These are phyloP conservation scores for Heliocidaris erythrogramma DNA, from an alignment of 35 echinoderm and acorn worm species.

Conservation along the genomic window DNA sequence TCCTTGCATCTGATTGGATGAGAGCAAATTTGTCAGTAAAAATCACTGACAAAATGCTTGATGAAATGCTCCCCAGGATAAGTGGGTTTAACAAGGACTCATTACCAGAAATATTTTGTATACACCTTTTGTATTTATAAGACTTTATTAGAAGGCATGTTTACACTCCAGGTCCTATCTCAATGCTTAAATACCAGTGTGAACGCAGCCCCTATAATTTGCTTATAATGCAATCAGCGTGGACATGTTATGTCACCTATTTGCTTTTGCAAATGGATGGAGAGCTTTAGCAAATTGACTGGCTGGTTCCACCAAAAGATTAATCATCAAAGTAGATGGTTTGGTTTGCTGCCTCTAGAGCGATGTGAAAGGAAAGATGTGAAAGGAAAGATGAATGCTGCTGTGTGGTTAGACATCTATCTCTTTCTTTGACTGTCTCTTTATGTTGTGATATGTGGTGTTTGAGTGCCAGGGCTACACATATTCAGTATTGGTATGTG, in stretches of 20 bases:
- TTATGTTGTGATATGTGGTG: background rate
- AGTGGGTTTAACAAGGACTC: too few relatives aligned
- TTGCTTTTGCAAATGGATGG: background rate
- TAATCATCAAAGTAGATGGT: background rate
- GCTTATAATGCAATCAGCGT: background rate
- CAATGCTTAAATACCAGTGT: background rate
- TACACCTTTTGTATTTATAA: too few relatives aligned
- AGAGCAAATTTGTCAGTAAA: too few relatives aligned
- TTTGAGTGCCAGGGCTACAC: background rate
- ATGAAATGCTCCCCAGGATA: too few relatives aligned
- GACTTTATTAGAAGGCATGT: too few relatives aligned
- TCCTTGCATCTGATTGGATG: too few relatives aligned
- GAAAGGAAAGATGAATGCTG: background rate
- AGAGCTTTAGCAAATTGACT: slow-evolving; percentile 3
- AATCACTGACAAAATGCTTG: too few relatives aligned
- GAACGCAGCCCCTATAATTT: background rate
- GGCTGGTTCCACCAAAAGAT: background rate
- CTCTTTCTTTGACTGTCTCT: background rate
- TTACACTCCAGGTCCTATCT: background rate
- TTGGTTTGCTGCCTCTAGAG: background rate
- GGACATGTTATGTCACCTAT: background rate
- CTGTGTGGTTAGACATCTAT: background rate
- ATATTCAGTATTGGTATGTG: background rate
- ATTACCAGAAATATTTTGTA: too few relatives aligned
- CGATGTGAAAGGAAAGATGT: background rate